Percentiles rank a stretch among this genome's conserved stretches.
phyloP scores from a whole-genome alignment of 2,113 vertebrate species.

The Dipodomys spectabilis region DNA sequence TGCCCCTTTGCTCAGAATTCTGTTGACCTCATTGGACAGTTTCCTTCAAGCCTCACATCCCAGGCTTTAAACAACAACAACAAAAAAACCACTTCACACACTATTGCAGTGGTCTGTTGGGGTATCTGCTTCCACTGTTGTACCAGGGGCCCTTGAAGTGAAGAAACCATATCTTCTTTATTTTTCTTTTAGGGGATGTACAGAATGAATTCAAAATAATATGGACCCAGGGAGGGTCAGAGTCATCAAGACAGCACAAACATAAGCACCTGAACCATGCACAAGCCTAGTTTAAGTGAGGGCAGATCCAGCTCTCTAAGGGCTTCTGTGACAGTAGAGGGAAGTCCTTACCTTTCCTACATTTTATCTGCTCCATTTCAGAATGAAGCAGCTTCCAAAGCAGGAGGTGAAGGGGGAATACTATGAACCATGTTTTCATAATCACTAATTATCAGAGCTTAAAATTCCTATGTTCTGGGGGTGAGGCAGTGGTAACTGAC shows the following conservation, averaged over 20 bases:
- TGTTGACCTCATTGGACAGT: background rate
- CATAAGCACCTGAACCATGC: background rate
- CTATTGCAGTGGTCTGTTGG: background rate
- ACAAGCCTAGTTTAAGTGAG: background rate
- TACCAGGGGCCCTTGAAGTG: background rate
- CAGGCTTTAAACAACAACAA: background rate
- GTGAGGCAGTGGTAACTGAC: too few relatives aligned
- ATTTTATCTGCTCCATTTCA: background rate
- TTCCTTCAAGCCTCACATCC: too few relatives aligned
- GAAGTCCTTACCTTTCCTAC: background rate
- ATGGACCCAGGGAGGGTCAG: background rate
- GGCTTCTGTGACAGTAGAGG: background rate
- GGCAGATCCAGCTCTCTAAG: background rate
- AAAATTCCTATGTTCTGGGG: background rate
- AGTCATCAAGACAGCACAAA: conserved; percentile 17
- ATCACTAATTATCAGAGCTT: background rate
- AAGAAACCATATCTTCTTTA: background rate
- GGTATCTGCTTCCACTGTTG: background rate
- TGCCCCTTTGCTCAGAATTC: background rate
- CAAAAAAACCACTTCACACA: background rate
- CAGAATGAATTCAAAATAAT: background rate
- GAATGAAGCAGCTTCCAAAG: background rate
- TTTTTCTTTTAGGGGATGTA: background rate
- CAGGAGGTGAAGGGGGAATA: background rate
- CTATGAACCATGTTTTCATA: background rate